Base-by-base conservation (phyloP, 1,140 invertebrate species). In the Nylanderia fulva region DNA sequence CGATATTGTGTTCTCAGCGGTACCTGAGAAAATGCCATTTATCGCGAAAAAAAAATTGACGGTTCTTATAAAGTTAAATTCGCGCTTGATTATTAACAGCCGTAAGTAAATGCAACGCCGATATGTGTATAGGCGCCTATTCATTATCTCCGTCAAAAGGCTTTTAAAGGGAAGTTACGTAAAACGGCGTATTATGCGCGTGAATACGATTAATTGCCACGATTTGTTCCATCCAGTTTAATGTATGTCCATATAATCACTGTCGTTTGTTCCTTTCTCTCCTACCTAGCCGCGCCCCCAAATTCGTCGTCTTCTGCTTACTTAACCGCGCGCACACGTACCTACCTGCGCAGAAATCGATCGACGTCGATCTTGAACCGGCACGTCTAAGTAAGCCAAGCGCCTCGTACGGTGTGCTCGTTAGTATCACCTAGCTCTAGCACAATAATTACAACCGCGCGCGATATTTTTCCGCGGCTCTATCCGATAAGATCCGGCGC, bases 391-490 rank as follows among this genome's bases (percentile, higher is more conserved):
- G 58, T 76, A 83, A 52, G 58, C 75, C 52, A 42, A 27, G 4
- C 48, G 33, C 39, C 39, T 33, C 42, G 69, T 56, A 48, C 75
- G 33, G 58, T 71, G 66, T 9, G 42, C 56, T 58, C 39, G 80
- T 74, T 74, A 84, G 79, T 74, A 74, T 69, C 52, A 80, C 69
- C 68, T 86, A 61, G 80, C 80, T 84, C 68, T 86, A 61, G 80
- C 80, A 82, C 90, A 87, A 91, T 92, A 92, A 93, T 93, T 93
- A 92, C 90, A 86, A 93, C 87, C 86, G 69, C n/a, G 69, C n/a
- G 68, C 89, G 69, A 75, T 76, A 88, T 87, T 91, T 92, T 92
- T 92, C 54, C 84, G 79, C 90, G 75, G 88, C 88, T n/a, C n/a
- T 45, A 52, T 60, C 66, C 79, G 93, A 94, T 93, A 94, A 92